Base-by-base conservation (phyloP, 2,113 vertebrate species). In the Melanerpes aurifrons region DNA sequence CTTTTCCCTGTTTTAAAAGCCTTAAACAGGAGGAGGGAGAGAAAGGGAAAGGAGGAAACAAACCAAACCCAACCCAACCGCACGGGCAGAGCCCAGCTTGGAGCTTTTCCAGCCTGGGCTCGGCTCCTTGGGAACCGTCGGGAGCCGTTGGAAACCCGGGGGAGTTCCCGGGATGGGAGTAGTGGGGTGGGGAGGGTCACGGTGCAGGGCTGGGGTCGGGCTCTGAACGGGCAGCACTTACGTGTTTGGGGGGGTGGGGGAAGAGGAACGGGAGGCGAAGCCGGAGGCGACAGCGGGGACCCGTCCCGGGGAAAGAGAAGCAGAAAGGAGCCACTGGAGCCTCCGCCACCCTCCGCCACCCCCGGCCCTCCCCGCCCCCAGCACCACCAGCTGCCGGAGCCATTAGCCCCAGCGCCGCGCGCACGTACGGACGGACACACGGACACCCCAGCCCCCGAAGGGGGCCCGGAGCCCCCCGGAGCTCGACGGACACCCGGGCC, bases 351-450 rank as follows among this genome's bases (percentile, higher is more conserved):
- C 97, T 96, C 97, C 53, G 24, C 53, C 12, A 25, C 24, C 53
- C 92, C 91, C 79, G 90, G 95, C 92, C 90, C 95, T 96, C 95
- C 97, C 96, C 96, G 96, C 96, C 97, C 97, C 96, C 97, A 67
- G 94, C 92, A 86, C 95, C 90, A 45, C 25, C 97, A 95, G 96
- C 97, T 69, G 97, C 64, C 53, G 97, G 48, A 97, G 97, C 97
- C 97, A 97, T 97, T 95, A 80, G 95, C 58, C 94, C 92, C 94
- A 12, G 93, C 80, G 95, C 94, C 22, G 92, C 87, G 13, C 40
- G 97, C 97, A 97, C 97, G 97, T 97, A 97, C 83, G 94, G 94
- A 82, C 7, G 13, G 85, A 86, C 14, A 26, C 24, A 56, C 13
- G 24, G 28, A 19, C 26, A 18, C 18, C 47, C 19, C 47, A 20